Percentiles rank a stretch among this genome's conserved stretches.
phyloP scores from a whole-genome alignment of 2,113 vertebrate species.

The Protobothrops flavoviridis region DNA sequence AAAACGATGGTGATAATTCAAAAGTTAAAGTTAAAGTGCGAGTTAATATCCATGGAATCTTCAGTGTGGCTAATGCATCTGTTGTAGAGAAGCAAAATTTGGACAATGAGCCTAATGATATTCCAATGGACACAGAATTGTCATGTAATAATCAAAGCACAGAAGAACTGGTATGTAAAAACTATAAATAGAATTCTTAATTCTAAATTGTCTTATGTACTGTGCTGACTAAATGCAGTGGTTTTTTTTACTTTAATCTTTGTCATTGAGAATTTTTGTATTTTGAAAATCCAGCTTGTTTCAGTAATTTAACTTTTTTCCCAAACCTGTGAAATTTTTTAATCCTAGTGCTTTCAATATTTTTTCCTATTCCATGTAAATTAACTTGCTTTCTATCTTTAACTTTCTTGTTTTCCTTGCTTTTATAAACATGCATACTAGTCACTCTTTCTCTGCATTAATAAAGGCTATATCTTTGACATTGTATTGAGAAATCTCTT shows the following conservation, averaged over 20 bases:
- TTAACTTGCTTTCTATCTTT: neutral
- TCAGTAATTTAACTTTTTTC: neutral
- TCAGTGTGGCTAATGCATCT: conserved; percentile 88
- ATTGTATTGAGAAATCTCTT: neutral
- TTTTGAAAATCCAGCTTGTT: neutral
- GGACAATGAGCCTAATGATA: conserved; percentile 76
- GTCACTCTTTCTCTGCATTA: neutral
- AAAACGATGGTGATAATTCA: conserved; percentile 87
- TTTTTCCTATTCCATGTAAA: neutral
- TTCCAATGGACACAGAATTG: conserved; percentile 84
- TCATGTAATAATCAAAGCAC: conserved; percentile 80
- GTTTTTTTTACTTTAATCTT: neutral
- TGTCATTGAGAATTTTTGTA: neutral
- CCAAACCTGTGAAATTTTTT: neutral
- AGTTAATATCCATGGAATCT: conserved; percentile 89
- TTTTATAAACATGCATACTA: neutral
- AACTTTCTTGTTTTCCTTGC: neutral
- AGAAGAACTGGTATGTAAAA: conserved; percentile 79
- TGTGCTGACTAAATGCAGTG: neutral
- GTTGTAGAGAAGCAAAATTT: conserved; percentile 86
- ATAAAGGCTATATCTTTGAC: neutral
- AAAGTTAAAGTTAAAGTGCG: conserved; percentile 96
- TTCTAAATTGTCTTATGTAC: neutral
- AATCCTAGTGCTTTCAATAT: neutral
- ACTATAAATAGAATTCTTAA: neutral